Evolutionary conservation across 2,797 vertebrate species (phyloP), one percentile per base, ranked within the genome.

Genomic region (Rousettus madagascariensis): DNA sequence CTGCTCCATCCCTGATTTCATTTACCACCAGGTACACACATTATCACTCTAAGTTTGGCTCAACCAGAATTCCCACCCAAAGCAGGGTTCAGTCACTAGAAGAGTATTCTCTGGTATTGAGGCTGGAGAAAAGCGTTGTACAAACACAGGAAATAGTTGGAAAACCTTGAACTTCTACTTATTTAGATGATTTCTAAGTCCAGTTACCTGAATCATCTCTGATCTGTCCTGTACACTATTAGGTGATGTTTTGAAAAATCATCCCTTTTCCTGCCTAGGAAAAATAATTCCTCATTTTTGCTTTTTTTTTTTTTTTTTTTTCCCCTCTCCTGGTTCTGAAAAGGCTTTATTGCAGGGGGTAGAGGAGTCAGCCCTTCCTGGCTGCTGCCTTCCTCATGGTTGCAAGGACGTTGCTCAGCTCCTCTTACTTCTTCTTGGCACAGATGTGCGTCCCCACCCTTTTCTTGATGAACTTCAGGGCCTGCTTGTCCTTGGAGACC

Each of bases 381-480:
- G 99, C 99, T 5, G 99, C 99, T 5, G 99, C 99, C 97, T 99
- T 99, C 96, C 99, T 99, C 99, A 99, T 99, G 96, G 99, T 99
- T 0, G 99, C 99, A 98, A 99, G 98, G 38, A 99, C 99, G 0
- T 99, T 99, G 98, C 99, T 99, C 97, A 99, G 99, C 96, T 99
- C 99, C 86, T 99, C 99, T 11, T 99, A 98, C 99, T 99, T 99
- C 99, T 99, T 99, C 98, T 99, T 99, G 95, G 99, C 99, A 0
- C 99, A 99, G 91, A 99, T 99, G 98, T 99, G 99, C 91, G 99
- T 99, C 51, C 99, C 99, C 1, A 99, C 99, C 99, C 99, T 98
- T 89, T 99, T 99, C 98, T 99, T 99, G 96, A 99, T 99, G 96
- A 99, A 99, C 97, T 99, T 99, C 33, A 99, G 99, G 2, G 99